These are phyloP conservation scores for Heliothis peltigera DNA, from an alignment of 2,888 invertebrate species.

Conservation along the genomic window DNA sequence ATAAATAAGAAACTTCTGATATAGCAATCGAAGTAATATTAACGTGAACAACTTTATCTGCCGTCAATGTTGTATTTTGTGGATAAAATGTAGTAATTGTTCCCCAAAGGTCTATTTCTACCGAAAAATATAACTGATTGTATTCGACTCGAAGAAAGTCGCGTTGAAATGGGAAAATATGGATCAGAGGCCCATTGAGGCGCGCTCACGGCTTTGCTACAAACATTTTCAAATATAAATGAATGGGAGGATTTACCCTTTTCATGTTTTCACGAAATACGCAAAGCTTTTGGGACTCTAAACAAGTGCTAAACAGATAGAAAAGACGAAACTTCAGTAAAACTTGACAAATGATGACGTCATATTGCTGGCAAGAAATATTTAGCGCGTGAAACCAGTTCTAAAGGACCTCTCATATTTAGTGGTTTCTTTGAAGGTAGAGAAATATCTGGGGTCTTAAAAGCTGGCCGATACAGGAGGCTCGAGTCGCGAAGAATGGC, in stretches of 20 bases:
- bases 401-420: slow-evolving; percentile 23
- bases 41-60: slow-evolving; percentile 27
- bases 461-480: slow-evolving; percentile 21
- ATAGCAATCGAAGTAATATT: slow-evolving; percentile 34
- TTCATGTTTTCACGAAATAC: slow-evolving; percentile 25
- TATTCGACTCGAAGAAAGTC: slow-evolving; percentile 37
- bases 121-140: slow-evolving; percentile 46
- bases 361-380: slow-evolving; percentile 52
- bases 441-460: slow-evolving; percentile 13
- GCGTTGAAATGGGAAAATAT: slow-evolving; percentile 39
- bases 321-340: slow-evolving; percentile 50
- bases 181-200: slow-evolving; percentile 41
- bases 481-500: slow-evolving; percentile 39
- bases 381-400: slow-evolving; percentile 46
- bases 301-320: slow-evolving; percentile 31
- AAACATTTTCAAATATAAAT: slow-evolving; percentile 47
- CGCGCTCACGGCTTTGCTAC: slow-evolving; percentile 6
- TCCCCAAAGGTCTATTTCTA: slow-evolving; percentile 21
- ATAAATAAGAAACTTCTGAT: slow-evolving; percentile 20
- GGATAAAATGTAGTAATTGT: slow-evolving; percentile 32
- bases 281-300: slow-evolving; percentile 27
- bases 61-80: slow-evolving; percentile 30
- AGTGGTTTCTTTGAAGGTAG: slow-evolving; percentile 7
- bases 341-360: slow-evolving; percentile 63
- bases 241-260: slow-evolving; percentile 32